A percentile compares a stretch with the other conserved stretches of the same genome.
phyloP scores from a whole-genome alignment of 1,140 invertebrate genomes.

The Drosophila guanche region DNA sequence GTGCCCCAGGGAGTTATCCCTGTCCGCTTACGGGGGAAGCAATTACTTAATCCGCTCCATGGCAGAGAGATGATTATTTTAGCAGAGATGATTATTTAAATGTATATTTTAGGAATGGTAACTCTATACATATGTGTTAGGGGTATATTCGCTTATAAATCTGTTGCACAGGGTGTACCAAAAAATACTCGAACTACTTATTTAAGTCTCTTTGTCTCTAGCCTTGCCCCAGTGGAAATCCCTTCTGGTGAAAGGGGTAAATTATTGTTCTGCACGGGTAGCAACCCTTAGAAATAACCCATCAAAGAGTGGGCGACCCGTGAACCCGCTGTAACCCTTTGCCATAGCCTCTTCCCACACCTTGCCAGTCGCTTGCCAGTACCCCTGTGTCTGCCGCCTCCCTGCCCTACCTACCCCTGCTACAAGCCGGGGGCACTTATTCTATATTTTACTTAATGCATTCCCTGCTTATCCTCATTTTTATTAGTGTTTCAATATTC shows the following conservation, averaged over 20 bases:
- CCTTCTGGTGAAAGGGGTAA: no score
- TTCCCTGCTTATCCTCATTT: slow-evolving; percentile 81
- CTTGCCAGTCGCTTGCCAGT: background rate
- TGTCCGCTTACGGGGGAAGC: no score
- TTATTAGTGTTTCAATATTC: slow-evolving; percentile 83
- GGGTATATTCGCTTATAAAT: slow-evolving; percentile 5
- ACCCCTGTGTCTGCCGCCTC: background rate
- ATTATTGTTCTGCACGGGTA: no score
- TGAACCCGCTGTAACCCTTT: background rate
- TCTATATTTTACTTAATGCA: slow-evolving; percentile 81
- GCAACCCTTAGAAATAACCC: no score
- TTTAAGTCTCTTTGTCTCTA: no score
- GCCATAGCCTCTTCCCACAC: slow-evolving; percentile 10
- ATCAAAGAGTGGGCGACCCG: background rate
- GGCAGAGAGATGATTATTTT: no score
- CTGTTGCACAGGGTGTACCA: slow-evolving; percentile 47
- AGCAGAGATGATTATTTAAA: no score
- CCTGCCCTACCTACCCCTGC: background rate
- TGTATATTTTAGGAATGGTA: no score
- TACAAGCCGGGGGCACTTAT: slow-evolving; percentile 56
- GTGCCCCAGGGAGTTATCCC: no score
- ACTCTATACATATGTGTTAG: no score
- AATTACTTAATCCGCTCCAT: no score
- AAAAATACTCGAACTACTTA: slow-evolving; percentile 13
- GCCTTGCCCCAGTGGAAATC: no score